These are phyloP conservation scores for Enteromius trimaculatus DNA, from an alignment of 2,797 vertebrate species.

Conservation along the genomic window DNA sequence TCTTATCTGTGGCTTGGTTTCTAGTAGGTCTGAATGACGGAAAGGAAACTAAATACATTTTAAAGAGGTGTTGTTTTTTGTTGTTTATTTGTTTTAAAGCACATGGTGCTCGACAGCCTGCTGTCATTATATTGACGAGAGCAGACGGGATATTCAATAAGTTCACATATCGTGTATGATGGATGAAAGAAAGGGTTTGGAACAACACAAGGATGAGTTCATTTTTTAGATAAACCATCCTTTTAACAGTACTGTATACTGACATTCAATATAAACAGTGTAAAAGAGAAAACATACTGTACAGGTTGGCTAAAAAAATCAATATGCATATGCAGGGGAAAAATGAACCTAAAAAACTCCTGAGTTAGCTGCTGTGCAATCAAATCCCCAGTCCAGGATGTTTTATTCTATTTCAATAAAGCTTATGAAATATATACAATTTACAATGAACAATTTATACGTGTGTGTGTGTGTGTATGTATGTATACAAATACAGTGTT, in stretches of 20 bases:
- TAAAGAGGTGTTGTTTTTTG: background rate
- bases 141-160: background rate
- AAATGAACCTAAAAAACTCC: background rate
- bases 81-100: too few relatives aligned
- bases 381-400: background rate
- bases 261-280: background rate
- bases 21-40: background rate
- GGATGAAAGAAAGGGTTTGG: background rate
- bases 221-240: background rate
- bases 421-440: background rate
- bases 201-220: background rate
- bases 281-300: conserved; percentile 1
- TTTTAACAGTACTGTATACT: background rate
- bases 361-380: background rate
- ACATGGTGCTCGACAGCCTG: background rate
- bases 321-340: background rate
- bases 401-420: background rate
- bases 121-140: background rate
- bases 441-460: too few relatives aligned
- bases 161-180: background rate
- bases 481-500: background rate
- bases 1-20: background rate
- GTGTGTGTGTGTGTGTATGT: too few relatives aligned
- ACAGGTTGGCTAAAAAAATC: background rate
- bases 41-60: background rate